Evolutionary conservation across 2,888 invertebrate species (phyloP), one percentile per base, ranked within the genome.

Genomic region (Laothoe populi): DNA sequence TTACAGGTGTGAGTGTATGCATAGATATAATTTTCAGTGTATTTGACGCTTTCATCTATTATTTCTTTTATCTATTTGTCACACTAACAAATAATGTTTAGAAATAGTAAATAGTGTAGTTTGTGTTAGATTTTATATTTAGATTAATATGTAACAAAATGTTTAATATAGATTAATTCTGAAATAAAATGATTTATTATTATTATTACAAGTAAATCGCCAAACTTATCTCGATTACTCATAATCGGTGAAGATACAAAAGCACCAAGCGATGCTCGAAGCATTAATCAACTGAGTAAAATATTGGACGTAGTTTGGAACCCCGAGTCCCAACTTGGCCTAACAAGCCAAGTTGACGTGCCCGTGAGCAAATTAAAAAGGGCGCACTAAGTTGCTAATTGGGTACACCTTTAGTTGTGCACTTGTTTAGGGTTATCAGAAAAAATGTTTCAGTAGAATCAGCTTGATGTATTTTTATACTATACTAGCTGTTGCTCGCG

Each of bases 341-440:
- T 59, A 59, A 59, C 59, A 59, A 59, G 59, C 59, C 19, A 59
- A 45, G 19, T 59, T 44, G 59, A 59, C 45, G 45, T 31, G 42
- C 31, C 31, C 31, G 7, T 16, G 45, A 26, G n/a, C 40, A 44
- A 40, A 58, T 40, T 40, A 58, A 58, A 58, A 58, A 59, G 31
- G 45, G 16, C 10, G 21, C 26, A 13, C 26, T 3, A 31, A 59
- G 16, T 44, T 59, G 26, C 45, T 59, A 59, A 59, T 59, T 59
- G 59, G 31, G 26, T 45, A 19, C 53, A 53, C 53, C 53, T 53
- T 53, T 53, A 53, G 53, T 53, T 63, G 59, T 62, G 59, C 59
- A 53, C 59, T 38, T 48, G 38, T 64, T 62, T 63, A 48, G 62
- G 53, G 62, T 58, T 48, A 48, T 31, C 45, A 24, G n/a, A 31